These are phyloP conservation scores for Chitala chitala DNA, from an alignment of 2,113 vertebrate species.

Conservation along the genomic window DNA sequence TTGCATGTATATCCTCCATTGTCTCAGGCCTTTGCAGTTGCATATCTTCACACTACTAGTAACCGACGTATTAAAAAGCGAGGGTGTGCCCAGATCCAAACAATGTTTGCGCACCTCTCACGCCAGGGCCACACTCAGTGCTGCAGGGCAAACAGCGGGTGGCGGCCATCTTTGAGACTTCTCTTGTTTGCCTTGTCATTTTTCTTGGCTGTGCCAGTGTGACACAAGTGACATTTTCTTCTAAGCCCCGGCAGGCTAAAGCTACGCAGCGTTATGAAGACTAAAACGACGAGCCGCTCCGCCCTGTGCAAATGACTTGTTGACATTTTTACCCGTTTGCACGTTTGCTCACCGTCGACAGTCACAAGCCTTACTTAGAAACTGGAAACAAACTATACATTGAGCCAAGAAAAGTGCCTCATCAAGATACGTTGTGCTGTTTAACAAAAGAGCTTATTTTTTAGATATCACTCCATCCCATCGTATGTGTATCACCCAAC, in stretches of 20 bases:
- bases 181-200: not conserved
- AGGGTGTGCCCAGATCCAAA: not conserved
- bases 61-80: not conserved
- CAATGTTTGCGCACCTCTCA: not conserved
- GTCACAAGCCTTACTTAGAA: not conserved
- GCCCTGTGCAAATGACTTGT: constrained; percentile 42
- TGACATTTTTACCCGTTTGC: constrained; percentile 26
- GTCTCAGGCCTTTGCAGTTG: no score
- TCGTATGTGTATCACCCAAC: not conserved
- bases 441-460: not conserved
- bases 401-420: not conserved
- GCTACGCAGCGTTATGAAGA: not conserved
- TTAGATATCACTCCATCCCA: not conserved
- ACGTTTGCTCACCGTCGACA: not conserved
- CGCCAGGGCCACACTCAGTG: not conserved
- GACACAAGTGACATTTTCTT: not conserved
- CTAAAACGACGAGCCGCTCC: not conserved
- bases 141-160: not conserved
- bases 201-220: constrained; percentile 1
- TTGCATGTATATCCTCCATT: no score
- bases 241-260: not conserved
- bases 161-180: not conserved
- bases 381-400: not conserved
- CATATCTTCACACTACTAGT: not conserved
- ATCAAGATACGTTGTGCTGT: not conserved